These are phyloP conservation scores for Podilymbus podiceps DNA, from an alignment of 2,113 vertebrate species.

Conservation along the genomic window DNA sequence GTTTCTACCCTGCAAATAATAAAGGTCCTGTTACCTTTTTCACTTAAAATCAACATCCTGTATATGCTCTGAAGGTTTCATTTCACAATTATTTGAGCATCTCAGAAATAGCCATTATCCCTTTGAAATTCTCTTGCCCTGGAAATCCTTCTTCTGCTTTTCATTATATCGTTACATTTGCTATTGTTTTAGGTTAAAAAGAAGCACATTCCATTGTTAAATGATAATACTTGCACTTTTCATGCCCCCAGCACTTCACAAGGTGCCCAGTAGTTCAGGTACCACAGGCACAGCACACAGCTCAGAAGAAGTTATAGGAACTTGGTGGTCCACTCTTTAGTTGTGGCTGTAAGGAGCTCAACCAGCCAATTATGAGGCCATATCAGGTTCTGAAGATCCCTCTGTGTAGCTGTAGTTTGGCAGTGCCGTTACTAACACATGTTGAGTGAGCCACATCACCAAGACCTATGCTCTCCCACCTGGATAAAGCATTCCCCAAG, in stretches of 20 bases:
- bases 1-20: neutral
- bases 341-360: neutral
- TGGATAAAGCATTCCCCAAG: neutral
- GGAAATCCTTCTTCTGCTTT: slow-evolving; percentile 66
- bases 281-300: neutral
- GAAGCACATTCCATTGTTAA: slow-evolving; percentile 29
- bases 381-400: neutral
- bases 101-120: slow-evolving; percentile 17
- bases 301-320: neutral
- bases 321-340: neutral
- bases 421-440: neutral
- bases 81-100: slow-evolving; percentile 33
- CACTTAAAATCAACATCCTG: slow-evolving; percentile 1
- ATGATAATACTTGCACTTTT: neutral
- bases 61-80: neutral
- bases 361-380: neutral
- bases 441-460: neutral
- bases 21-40: neutral
- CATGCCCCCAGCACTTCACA: neutral
- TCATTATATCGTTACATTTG: slow-evolving; percentile 38
- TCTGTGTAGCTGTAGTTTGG: neutral
- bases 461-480: neutral
- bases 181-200: slow-evolving; percentile 45
- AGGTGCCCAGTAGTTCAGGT: neutral
- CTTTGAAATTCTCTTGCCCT: slow-evolving; percentile 64